These are phyloP conservation scores for Adrianichthys oophorus DNA, from an alignment of 2,797 vertebrate genomes.

Conservation along the genomic window DNA sequence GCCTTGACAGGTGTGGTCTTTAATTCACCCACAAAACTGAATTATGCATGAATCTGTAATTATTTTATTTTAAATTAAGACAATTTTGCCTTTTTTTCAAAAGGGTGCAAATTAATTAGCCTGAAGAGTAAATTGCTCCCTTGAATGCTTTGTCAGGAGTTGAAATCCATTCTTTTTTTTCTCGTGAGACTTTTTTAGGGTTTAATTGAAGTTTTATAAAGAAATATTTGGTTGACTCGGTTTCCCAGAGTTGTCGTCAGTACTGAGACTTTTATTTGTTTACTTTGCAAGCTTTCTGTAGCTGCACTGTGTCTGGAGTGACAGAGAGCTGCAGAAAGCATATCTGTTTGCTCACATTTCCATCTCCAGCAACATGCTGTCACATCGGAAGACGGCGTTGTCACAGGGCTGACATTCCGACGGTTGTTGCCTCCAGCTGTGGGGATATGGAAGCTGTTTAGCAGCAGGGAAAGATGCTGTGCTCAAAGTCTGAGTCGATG, in stretches of 20 bases:
- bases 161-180: conserved; percentile 5
- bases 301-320: not conserved
- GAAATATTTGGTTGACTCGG: not conserved
- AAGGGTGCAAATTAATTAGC: too few relatives aligned
- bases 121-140: too few relatives aligned
- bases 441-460: conserved; percentile 21
- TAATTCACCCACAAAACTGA: conserved; percentile 21
- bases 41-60: conserved; percentile 12
- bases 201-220: conserved; percentile 12
- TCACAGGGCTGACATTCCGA: conserved; percentile 42
- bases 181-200: conserved; percentile 28
- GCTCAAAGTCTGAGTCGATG: conserved; percentile 21
- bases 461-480: conserved; percentile 18
- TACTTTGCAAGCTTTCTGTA: not conserved
- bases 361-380: conserved; percentile 19
- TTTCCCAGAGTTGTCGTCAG: not conserved
- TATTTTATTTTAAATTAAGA: too few relatives aligned
- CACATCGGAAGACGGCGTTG: conserved; percentile 23
- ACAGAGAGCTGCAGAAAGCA: conserved; percentile 19
- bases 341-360: conserved; percentile 22
- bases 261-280: not conserved
- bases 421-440: conserved; percentile 45
- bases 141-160: not conserved
- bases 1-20: not conserved
- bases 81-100: too few relatives aligned